A percentile compares a stretch with the other conserved stretches of the same genome.
Conservation (phyloP, 2,888 invertebrate genomes). For the Agonopterix alstromeriana region DNA sequence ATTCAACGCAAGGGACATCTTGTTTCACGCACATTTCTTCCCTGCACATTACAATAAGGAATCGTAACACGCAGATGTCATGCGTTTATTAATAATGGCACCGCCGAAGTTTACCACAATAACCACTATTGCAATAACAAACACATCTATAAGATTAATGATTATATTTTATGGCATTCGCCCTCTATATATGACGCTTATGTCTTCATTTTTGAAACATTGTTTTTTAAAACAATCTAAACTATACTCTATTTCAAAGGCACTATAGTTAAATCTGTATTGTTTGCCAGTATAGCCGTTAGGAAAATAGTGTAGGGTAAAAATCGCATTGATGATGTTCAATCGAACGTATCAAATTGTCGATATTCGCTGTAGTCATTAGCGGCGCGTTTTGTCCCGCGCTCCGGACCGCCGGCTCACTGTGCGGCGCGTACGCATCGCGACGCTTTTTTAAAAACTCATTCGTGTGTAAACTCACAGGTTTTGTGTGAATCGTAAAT, state of each 20-base stretch:
- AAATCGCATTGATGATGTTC: slow-evolving; percentile 66
- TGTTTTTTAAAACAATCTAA: slow-evolving; percentile 13
- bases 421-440: slow-evolving; percentile 35
- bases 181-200: slow-evolving; percentile 60
- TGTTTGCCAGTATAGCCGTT: slow-evolving; percentile 23
- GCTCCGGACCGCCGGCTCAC: slow-evolving; percentile 24
- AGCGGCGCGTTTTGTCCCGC: slow-evolving; percentile 49
- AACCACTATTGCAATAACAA: slow-evolving; percentile 64
- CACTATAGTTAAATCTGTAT: slow-evolving; percentile 15
- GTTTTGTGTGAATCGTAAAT: slow-evolving; percentile 38
- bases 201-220: slow-evolving; percentile 59
- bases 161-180: slow-evolving; percentile 67
- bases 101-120: slow-evolving; percentile 70
- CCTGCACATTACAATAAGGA: slow-evolving; percentile 38
- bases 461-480: slow-evolving; percentile 41
- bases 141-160: slow-evolving; percentile 70
- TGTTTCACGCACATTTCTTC: slow-evolving; percentile 34
- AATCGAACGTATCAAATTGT: slow-evolving; percentile 74
- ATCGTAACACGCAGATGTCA: slow-evolving; percentile 59
- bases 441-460: slow-evolving; percentile 35
- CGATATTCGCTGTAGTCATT: slow-evolving; percentile 62
- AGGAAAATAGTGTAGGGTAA: slow-evolving; percentile 43
- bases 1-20: slow-evolving; percentile 5
- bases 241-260: slow-evolving; percentile 7
- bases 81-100: slow-evolving; percentile 62